These are phyloP conservation scores for Natator depressus DNA, from an alignment of 2,113 vertebrate genomes.

Conservation along the genomic window DNA sequence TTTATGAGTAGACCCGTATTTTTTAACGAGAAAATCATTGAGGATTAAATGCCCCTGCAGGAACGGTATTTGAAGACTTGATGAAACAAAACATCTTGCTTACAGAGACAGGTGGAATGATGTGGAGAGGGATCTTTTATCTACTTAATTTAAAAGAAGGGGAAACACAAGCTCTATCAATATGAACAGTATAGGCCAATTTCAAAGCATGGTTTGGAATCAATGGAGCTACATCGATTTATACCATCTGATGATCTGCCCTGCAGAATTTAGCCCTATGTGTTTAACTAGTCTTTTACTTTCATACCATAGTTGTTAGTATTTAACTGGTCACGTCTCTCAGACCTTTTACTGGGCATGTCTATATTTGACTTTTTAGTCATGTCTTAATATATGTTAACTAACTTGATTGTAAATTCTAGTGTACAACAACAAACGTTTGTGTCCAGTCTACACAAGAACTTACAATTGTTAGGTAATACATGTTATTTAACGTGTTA, in stretches of 20 bases:
- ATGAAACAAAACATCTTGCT: conserved; percentile 46
- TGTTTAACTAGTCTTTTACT: neutral
- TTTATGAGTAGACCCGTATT: conserved; percentile 24
- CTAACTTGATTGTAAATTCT: neutral
- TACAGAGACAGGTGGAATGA: conserved; percentile 47
- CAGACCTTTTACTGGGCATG: neutral
- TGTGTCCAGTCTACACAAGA: neutral
- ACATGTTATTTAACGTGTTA: neutral
- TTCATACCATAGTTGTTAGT: neutral
- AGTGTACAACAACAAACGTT: neutral
- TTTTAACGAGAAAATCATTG: conserved; percentile 54
- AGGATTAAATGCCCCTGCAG: conserved; percentile 43
- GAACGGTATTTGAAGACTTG: conserved; percentile 6
- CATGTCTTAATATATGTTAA: neutral
- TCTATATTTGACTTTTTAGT: neutral
- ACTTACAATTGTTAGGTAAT: neutral
- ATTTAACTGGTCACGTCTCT: neutral
- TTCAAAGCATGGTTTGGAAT: neutral
- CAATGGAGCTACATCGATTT: neutral
- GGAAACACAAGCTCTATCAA: neutral
- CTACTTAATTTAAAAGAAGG: neutral
- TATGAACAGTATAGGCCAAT: neutral
- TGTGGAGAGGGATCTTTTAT: conserved; percentile 24
- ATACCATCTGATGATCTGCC: neutral
- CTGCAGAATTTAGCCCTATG: neutral